Base-by-base conservation (phyloP, 2,113 vertebrate species). In the Phrynosoma platyrhinos region DNA sequence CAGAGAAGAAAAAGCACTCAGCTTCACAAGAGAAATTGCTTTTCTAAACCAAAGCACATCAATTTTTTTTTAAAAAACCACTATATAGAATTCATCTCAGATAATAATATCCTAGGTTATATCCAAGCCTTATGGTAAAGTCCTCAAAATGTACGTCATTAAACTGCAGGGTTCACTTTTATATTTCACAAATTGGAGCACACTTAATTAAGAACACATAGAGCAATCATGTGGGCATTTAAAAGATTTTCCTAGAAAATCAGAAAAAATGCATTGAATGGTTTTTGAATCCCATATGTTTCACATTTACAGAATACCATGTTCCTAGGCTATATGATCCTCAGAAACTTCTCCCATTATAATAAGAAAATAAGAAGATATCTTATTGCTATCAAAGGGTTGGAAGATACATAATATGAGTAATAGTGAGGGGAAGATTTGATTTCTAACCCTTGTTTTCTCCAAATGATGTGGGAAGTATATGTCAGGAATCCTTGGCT, bases 231-330 rank as follows among this genome's bases (percentile, higher is more conserved):
- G 74, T 83, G 42, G 72, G 53, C 74, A 77, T 47, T 52, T 84
- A 93, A 92, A 47, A 83, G 64, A 86, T 14, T 86, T 95, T 90
- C 64, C 92, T 47, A 87, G 80, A 91, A 92, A 94, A 91, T 87
- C 92, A 74, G 82, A 72, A 53, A 16, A n/a, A 92, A 94, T 89
- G 74, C 90, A 87, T 30, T 64, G 92, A 91, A 80, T 64, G 85
- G 18, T 89, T 94, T 47, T 64, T 90, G 92, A 91, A 91, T 91
- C 47, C 94, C 95, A 95, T 96, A 94, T 96, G 95, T 90, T 95
- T 92, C 66, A 0, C 92, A 89, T 92, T 94, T 94, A 83, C 89
- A 93, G 93, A 94, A 92, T 92, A 91, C 1, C 0, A 83, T 75
- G 88, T 93, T 95, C 92, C 86, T 94, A 88, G 1, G 1, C 76